A percentile compares a stretch with the other conserved stretches of the same genome.
Evolutionary conservation across 2,113 vertebrate genomes (phyloP).

Genomic region (Vombatus ursinus): DNA sequence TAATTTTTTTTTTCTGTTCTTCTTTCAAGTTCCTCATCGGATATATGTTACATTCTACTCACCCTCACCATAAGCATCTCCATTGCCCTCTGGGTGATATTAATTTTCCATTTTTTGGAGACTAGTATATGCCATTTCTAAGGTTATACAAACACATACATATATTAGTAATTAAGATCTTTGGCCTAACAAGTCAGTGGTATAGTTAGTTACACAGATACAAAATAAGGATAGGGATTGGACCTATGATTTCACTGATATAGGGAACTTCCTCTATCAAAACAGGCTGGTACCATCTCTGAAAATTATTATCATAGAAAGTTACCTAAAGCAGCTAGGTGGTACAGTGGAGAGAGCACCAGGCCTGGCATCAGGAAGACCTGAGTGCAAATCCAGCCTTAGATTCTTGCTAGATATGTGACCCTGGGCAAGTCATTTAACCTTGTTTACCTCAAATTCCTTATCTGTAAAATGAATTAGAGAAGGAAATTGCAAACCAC

Average conservation of each 20-base stretch:
- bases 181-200: neutral
- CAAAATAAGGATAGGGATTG: neutral
- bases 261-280: neutral
- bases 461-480: neutral
- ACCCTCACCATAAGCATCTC: neutral
- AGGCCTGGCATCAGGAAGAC: neutral
- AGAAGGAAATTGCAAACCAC: neutral
- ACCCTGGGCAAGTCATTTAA: neutral
- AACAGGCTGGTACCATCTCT: neutral
- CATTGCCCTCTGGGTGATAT: neutral
- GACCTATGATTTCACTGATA: neutral
- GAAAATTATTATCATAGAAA: neutral
- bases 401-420: neutral
- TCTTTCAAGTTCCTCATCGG: neutral
- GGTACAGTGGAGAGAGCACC: neutral
- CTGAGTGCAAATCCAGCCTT: neutral
- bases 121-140: neutral
- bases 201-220: neutral
- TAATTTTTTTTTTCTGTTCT: neutral
- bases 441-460: neutral
- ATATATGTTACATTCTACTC: neutral
- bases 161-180: neutral
- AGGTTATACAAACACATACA: neutral
- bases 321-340: neutral
- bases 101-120: neutral